Evolutionary conservation across 2,797 vertebrate species (phyloP), one percentile per base, ranked within the genome.

Genomic region (Tragelaphus eurycerus): DNA sequence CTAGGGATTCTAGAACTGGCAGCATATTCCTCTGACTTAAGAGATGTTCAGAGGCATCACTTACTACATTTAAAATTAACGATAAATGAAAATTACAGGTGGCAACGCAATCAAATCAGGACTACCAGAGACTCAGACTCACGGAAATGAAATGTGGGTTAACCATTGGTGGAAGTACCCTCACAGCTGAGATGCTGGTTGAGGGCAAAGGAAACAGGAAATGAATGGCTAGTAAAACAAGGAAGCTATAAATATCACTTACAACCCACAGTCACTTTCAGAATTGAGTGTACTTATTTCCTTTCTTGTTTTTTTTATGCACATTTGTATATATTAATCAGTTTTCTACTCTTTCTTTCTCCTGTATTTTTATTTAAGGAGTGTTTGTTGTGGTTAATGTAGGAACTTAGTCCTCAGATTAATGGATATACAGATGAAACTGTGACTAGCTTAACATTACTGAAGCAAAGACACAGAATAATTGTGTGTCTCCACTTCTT

Each of bases 111-210:
- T 87, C 60, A 91, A 93, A 91, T 91, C 19, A 86, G 81, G 6
- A 74, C 57, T 81, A 90, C 38, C 19, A 94, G 82, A 90, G 57
- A 92, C 46, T 96, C 74, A 86, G 48, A 79, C n/a, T 83, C 83
- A 79, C n/a, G 71, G 46, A 94, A 97, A 90, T 67, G 38, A 95
- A 97, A 96, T 52, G 50, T 76, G 55, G n/a, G 34, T 55, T 91
- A 90, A 31, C 82, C 34, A n/a, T 3, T 34, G 25, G 25, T 43
- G 19, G 52, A 94, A 89, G 34, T 85, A 74, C 8, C 4, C 12
- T 64, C 38, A 60, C 10, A 89, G 52, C 38, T 48, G 62, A 96
- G 86, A 52, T 89, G 23, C n/a, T 62, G 10, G 14, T 8, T 34
- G 23, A 87, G n/a, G 55, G 31, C 31, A 96, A 91, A 93, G 64